Base-by-base conservation (phyloP, 2,888 invertebrate genomes). In the Urechis unicinctus region DNA sequence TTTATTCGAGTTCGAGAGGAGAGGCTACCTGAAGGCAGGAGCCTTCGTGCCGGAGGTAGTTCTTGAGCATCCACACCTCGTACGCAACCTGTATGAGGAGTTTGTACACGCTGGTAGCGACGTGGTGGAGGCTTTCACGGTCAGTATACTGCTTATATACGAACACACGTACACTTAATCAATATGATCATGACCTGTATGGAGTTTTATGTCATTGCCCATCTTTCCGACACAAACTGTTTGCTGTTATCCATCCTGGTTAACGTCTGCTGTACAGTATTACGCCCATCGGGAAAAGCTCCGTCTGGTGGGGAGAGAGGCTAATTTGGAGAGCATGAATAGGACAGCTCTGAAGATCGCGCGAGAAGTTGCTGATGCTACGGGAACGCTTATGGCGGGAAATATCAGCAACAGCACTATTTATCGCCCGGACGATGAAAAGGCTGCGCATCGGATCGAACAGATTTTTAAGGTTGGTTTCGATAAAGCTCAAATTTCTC, bases 101-200 rank as follows among this genome's bases (percentile, higher is more conserved):
- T 74, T 72, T 51, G 73, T 74, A 1, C 71, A 73, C 53, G 72
- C 73, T n/a, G 75, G 75, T 52, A 68, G 70, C 58, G 75, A 75
- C 50, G 73, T 75, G 2, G 69, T 70, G 1, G 60, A 70, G 28
- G 75, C 75, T 0, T 73, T 73, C 51, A 71, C 70, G 51, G 74
- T 74, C 61, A 53, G 65, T 61, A 21, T 9, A 26, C 45, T 17
- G 6, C 21, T 21, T 45, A n/a, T n/a, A n/a, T n/a, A n/a, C n/a
- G n/a, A n/a, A n/a, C n/a, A n/a, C n/a, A n/a, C n/a, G n/a, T n/a
- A n/a, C n/a, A n/a, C n/a, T n/a, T n/a, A n/a, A n/a, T 17, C 17
- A 45, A 45, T 9, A 45, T 45, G 13, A 6, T n/a, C n/a, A 9
- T n/a, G 41, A 13, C 22, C 45, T 17, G 17, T 21, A 17, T 45